These are phyloP conservation scores for Calephelis perditalis DNA, from an alignment of 2,888 invertebrate species.

Conservation along the genomic window DNA sequence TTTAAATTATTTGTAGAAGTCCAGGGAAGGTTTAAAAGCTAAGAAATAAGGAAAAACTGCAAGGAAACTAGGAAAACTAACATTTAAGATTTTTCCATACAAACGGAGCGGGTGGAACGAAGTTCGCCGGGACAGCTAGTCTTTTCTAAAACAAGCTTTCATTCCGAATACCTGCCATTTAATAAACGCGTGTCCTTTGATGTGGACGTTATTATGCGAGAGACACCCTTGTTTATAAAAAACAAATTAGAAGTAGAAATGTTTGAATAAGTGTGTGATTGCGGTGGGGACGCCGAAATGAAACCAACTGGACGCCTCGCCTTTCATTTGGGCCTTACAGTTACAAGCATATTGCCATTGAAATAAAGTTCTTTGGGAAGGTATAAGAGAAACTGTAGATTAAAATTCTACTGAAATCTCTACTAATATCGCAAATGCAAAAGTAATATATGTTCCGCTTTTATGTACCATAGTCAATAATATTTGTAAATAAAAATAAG, in stretches of 20 bases:
- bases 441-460: too few relatives aligned
- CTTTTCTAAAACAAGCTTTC: not conserved
- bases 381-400: not conserved
- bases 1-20: too few relatives aligned
- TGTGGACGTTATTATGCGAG: conserved; percentile 50
- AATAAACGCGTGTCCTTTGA: conserved; percentile 37
- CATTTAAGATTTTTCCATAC: too few relatives aligned
- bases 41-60: too few relatives aligned
- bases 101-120: too few relatives aligned
- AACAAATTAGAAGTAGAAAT: conserved; percentile 52
- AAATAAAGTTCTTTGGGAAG: conserved; percentile 20
- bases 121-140: too few relatives aligned
- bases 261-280: conserved; percentile 76
- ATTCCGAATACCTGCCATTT: conserved; percentile 20
- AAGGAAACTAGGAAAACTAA: too few relatives aligned
- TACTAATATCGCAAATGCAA: too few relatives aligned
- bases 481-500: too few relatives aligned
- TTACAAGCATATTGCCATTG: conserved; percentile 29
- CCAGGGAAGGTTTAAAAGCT: too few relatives aligned
- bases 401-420: too few relatives aligned
- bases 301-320: conserved; percentile 28
- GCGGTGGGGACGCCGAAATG: conserved; percentile 41
- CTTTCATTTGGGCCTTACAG: conserved; percentile 30
- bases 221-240: conserved; percentile 55
- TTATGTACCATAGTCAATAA: too few relatives aligned